Percentiles rank a stretch among this genome's conserved stretches.
phyloP scores from a whole-genome alignment of 2,113 vertebrate genomes.

The Campylomormyrus numenius region DNA sequence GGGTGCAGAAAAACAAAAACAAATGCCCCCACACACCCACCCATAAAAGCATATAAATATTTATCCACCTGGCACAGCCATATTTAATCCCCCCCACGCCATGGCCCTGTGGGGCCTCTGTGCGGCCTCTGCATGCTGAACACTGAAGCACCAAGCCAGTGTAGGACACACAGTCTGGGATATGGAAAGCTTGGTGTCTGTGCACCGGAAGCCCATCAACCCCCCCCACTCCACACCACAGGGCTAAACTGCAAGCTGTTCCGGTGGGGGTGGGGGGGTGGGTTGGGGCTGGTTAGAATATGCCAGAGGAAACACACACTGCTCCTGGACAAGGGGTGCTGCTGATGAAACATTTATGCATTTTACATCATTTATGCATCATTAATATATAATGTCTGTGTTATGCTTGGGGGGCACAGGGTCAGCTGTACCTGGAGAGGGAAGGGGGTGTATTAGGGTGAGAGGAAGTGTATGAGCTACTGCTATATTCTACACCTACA shows the following conservation, averaged over 20 bases:
- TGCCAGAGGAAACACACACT: not conserved
- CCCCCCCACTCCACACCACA: not conserved
- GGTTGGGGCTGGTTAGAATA: not conserved
- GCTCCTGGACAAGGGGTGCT: not conserved
- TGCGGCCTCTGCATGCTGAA: not conserved
- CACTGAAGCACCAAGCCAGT: not conserved
- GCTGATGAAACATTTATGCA: not conserved
- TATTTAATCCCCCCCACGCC: not conserved
- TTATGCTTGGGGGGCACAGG: not conserved
- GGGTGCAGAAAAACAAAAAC: constrained; percentile 1
- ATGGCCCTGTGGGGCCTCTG: not conserved
- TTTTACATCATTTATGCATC: not conserved
- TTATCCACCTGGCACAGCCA: not conserved
- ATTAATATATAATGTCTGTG: not conserved
- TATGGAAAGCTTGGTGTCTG: not conserved
- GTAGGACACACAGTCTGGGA: not conserved
- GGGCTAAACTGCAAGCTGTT: not conserved
- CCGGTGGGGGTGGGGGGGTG: not conserved
- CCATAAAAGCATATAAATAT: not conserved
- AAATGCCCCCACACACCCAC: not conserved
- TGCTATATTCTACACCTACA: not conserved
- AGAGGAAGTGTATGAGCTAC: not conserved
- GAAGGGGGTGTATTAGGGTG: not conserved
- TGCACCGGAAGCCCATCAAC: not conserved
- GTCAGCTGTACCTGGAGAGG: not conserved